Evolutionary conservation across 1,140 invertebrate genomes (phyloP), one percentile per base, ranked within the genome.

Genomic region (Leptinotarsa undecemlineata): DNA sequence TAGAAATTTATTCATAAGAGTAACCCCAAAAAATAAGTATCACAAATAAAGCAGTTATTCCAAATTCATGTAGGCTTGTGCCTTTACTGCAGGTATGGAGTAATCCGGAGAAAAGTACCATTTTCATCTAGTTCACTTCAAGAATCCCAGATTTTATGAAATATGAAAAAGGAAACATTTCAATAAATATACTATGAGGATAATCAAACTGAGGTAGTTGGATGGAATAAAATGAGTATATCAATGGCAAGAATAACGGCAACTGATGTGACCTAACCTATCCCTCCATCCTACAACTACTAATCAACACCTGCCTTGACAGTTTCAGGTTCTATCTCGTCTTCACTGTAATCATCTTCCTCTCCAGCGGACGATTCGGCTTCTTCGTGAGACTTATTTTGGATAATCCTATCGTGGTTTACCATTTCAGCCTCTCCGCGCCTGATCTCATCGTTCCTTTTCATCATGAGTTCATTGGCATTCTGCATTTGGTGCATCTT

Each of bases 401-500:
- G 71, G 15, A 23, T 64, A 48, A 76, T 79, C 26, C 81, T 77
- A 17, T 84, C 81, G 67, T 82, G 78, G 67, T 81, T 81, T 13
- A 83, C 77, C 67, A 82, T 75, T 13, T 84, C 81, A n/a, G 62
- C 78, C 60, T 84, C 82, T 23, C 77, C 74, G 26, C 84, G 72
- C 68, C 82, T 73, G 20, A 84, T 84, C 64, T 85, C 83, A 23
- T 84, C 81, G 64, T 74, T 78, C 20, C 82, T 77, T 66, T 85
- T 85, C 78, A 85, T 81, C 78, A 84, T 81, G 19, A 82, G 71
- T 69, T 85, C 84, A 51, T 79, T 84, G 17, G 83, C 83, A 48
- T 73, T 81, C 26, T 83, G 81, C 79, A 85, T 84, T 74, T 89
- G 85, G 79, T 90, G 88, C 87, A 89, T 89, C 80, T 90, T 88